Percentiles rank a stretch among this genome's conserved stretches.
phyloP scores from a whole-genome alignment of 2,888 invertebrate genomes.

The Dasysyrphus albostriatus region DNA sequence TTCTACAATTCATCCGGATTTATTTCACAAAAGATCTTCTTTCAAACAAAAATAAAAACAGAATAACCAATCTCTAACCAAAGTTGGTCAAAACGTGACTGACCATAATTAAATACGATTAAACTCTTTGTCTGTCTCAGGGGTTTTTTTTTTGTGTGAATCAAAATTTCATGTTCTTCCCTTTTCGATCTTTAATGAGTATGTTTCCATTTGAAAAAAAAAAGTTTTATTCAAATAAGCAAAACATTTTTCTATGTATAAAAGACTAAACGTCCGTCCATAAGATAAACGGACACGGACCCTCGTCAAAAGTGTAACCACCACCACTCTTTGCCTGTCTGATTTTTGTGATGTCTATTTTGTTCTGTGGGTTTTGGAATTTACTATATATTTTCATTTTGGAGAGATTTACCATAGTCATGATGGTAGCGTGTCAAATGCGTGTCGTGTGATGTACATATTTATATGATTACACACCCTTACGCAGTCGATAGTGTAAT shows the following conservation, averaged over 20 bases:
- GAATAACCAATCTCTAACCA: background rate
- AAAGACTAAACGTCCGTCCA: background rate
- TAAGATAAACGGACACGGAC: too few relatives aligned
- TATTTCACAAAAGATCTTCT: background rate
- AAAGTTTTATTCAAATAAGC: constrained; percentile 43
- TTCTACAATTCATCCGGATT: background rate
- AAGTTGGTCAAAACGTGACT: constrained; percentile 56
- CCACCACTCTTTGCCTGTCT: constrained; percentile 5
- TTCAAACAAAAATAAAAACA: constrained; percentile 5
- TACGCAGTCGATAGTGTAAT: constrained; percentile 43
- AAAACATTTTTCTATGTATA: background rate
- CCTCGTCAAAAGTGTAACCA: constrained; percentile 19
- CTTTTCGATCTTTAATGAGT: constrained; percentile 46
- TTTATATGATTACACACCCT: background rate
- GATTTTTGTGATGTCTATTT: background rate
- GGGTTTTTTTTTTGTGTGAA: background rate
- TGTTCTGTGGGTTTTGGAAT: background rate
- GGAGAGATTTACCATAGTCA: background rate
- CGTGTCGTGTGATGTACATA: constrained; percentile 10
- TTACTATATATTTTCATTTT: background rate
- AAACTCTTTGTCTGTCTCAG: constrained; percentile 45
- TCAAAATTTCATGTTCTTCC: background rate
- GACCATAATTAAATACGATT: constrained; percentile 60
- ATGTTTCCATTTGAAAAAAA: constrained; percentile 38
- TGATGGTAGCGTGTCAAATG: constrained; percentile 52